Evolutionary conservation across 2,888 invertebrate species (phyloP), one percentile per base, ranked within the genome.

Genomic region (Phyllotreta cruciferae): DNA sequence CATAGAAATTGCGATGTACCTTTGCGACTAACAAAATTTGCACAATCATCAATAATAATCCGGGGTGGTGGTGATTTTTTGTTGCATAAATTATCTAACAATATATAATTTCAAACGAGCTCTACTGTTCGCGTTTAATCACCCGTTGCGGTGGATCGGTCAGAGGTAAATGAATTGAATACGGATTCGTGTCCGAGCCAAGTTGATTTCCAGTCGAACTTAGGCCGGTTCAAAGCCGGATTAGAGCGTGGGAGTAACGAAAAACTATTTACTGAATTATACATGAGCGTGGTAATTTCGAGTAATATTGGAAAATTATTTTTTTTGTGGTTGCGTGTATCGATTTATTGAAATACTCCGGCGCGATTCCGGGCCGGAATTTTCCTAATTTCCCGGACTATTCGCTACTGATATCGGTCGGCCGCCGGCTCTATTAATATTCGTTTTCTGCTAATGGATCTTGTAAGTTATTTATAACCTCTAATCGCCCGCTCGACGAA

Each of bases 391-490:
- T 52, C 7, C 52, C 38, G 52, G 52, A 36, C 52, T 52, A 52
- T 35, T 24, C 24, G 24, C 4, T 3, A 24, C 24, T 1, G 47
- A 49, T 14, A 37, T 57, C 47, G 37, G 63, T 63, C 62, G 56
- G 37, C 34, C 52, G 62, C 56, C 47, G 41, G 69, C 72, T 73
- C 77, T 74, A 78, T 78, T 78, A 78, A 78, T 78, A 76, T 78
- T 78, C 77, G 76, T 78, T 76, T 73, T 74, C 71, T 71, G 70
- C 73, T 78, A 77, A 78, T 78, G 76, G 75, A 74, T 76, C 77
- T 76, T 75, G 72, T 70, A 75, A 74, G 75, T 77, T 77, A 78
- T 78, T 78, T 78, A 78, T 77, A 75, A 74, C 73, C 76, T 67
- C 70, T 74, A 73, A 74, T 74, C 74, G 72, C 62, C 68, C 69